Base-by-base conservation (phyloP, 64 coral and sea anemone genomes). In the Orbicella faveolata region DNA sequence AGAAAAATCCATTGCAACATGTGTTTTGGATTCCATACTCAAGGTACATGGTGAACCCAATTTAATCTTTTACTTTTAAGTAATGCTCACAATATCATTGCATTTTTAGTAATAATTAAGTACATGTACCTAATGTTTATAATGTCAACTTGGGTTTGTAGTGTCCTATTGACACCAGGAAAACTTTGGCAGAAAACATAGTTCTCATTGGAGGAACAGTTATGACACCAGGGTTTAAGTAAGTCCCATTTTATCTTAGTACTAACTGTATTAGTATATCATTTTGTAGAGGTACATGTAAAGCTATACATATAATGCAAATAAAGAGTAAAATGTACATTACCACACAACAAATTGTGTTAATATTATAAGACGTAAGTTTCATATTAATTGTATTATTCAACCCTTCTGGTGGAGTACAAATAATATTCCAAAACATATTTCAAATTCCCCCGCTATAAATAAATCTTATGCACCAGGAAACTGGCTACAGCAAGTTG, bases 141-240 rank as follows among this genome's bases (percentile, higher is more conserved):
- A n/a, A 0, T 51, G 77, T 44, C 12, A 39, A 23, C 37, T 79
- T 87, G 23, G 4, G 37, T 48, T 83, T 78, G 18, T 81, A 98
- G 96, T 93, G 90, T 63, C 96, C 96, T 16, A 95, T 98, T 90
- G 96, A 98, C 52, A 95, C 96, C 14, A 84, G 96, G 34, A 98
- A 98, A 83, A 44, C 83, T 15, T 63, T 98, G 23, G 90, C 96
- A 88, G 93, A 98, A 77, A 98, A 95, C 79, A 95, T 98, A 80
- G 84, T 98, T 76, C 36, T 98, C 26, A 93, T 95, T 89, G 96
- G 96, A 26, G 96, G 96, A 91, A 98, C 93, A 18, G 87, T 91
- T 39, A 93, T 95, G 93, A 92, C 96, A 16, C 96, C 93, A 90
- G 96, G 96, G 15, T 98, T 98, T 84, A 98, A 98, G 96, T 98